These are phyloP conservation scores for Drosophila nr. medialis DNA, from an alignment of 2,888 invertebrate genomes.

Conservation along the genomic window DNA sequence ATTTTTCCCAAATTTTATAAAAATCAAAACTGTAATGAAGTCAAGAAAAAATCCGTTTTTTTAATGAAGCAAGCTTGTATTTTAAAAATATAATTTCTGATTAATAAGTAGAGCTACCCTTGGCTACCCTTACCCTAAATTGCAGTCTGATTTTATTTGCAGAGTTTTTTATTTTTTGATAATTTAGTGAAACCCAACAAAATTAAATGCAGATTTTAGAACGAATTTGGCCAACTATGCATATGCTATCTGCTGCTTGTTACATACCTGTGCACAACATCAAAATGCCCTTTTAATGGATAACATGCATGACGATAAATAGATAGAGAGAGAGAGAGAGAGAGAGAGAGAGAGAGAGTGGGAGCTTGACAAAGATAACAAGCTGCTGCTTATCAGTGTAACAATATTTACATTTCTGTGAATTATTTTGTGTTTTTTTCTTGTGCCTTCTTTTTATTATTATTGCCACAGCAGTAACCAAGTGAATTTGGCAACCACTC, in stretches of 20 bases:
- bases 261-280: not conserved
- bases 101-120: not conserved
- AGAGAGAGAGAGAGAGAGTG: slow-evolving; percentile 6
- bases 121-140: too few relatives aligned
- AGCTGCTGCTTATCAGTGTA: slow-evolving; percentile 67
- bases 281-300: slow-evolving; percentile 1
- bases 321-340: not conserved
- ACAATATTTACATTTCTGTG: slow-evolving; percentile 80
- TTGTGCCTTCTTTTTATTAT: slow-evolving; percentile 35
- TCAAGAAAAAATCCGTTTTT: not conserved
- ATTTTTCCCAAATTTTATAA: fast-evolving
- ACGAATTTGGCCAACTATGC: too few relatives aligned
- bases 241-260: not conserved
- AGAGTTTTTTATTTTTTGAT: not conserved
- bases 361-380: slow-evolving; percentile 46
- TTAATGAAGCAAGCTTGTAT: not conserved
- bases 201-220: not conserved
- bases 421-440: slow-evolving; percentile 38
- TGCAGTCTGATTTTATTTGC: not conserved
- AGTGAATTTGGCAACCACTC: slow-evolving; percentile 55
- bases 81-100: fast-evolving
- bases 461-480: slow-evolving; percentile 38
- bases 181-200: not conserved
- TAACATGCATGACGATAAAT: slow-evolving; percentile 14
- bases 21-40: not conserved